Percentiles rank a stretch among this genome's conserved stretches.
Conservation (phyloP, 2,888 invertebrate genomes). For the Cloeon dipterum region DNA sequence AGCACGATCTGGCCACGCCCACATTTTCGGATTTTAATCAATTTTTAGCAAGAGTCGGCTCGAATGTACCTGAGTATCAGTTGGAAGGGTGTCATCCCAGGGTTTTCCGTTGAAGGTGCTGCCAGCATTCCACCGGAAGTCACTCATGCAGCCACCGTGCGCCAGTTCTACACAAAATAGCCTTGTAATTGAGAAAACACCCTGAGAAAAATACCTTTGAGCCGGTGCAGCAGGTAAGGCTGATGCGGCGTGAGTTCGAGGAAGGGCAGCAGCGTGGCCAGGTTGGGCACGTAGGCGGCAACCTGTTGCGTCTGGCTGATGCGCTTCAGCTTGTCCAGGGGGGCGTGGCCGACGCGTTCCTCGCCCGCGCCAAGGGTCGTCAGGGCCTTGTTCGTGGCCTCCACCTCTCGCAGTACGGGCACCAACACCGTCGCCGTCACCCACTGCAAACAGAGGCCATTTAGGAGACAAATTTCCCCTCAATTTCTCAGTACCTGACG, state of each 20-base stretch:
- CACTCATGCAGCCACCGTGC: constrained; percentile 67
- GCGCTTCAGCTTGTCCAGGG: constrained; percentile 49
- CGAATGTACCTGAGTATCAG: constrained; percentile 50
- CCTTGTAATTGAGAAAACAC: neutral
- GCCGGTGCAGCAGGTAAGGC: constrained; percentile 59
- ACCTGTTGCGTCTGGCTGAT: constrained; percentile 32
- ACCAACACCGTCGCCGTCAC: constrained; percentile 60
- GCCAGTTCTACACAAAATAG: constrained; percentile 31
- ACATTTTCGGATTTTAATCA: neutral
- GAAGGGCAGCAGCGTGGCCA: constrained; percentile 47
- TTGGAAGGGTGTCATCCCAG: constrained; percentile 63
- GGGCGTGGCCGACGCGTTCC: constrained; percentile 40
- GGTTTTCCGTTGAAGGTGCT: constrained; percentile 43
- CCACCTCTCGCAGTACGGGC: constrained; percentile 50
- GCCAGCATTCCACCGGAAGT: constrained; percentile 73
- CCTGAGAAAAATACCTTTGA: constrained; percentile 28
- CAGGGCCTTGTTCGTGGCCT: constrained; percentile 41
- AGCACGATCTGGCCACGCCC: constrained; percentile 45
- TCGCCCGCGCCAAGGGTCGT: constrained; percentile 42
- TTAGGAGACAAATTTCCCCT: too few relatives aligned
- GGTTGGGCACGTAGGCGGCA: constrained; percentile 25
- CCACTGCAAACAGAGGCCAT: constrained; percentile 38
- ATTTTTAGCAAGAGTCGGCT: too few relatives aligned
- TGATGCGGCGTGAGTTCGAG: constrained; percentile 64
- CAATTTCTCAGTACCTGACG: neutral